Percentiles rank a stretch among this genome's conserved stretches.
phyloP scores from a whole-genome alignment of 2,113 vertebrate species.

The Otocyon megalotis region DNA sequence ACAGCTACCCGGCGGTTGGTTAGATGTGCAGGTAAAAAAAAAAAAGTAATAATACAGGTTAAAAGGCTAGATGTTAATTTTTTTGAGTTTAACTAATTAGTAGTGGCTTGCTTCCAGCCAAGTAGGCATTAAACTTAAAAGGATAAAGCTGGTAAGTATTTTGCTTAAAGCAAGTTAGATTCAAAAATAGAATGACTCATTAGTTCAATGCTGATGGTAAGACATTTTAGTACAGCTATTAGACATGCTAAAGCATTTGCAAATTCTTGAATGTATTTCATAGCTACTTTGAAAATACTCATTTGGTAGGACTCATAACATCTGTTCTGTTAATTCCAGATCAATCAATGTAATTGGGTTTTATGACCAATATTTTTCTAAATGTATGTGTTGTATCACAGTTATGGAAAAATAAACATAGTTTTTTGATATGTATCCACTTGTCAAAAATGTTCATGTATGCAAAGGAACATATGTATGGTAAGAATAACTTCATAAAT shows the following conservation, averaged over 20 bases:
- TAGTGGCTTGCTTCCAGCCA: constrained; percentile 48
- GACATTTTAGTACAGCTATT: constrained; percentile 41
- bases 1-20: neutral
- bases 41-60: neutral
- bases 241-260: constrained; percentile 14
- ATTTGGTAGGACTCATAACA: neutral
- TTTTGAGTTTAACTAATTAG: constrained; percentile 63
- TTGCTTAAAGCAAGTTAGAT: constrained; percentile 4
- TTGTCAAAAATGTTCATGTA: neutral
- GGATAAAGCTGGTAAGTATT: constrained; percentile 19
- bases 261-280: neutral
- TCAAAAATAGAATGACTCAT: constrained; percentile 38
- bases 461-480: neutral
- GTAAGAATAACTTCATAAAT: neutral
- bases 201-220: constrained; percentile 52
- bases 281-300: constrained; percentile 9
- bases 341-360: neutral
- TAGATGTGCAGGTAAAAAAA: neutral
- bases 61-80: constrained; percentile 72
- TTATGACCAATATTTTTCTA: neutral
- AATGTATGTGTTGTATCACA: neutral
- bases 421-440: neutral
- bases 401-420: neutral
- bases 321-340: neutral
- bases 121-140: constrained; percentile 60